Conservation (phyloP, 2,797 vertebrate genomes). For the Perodicticus potto region DNA sequence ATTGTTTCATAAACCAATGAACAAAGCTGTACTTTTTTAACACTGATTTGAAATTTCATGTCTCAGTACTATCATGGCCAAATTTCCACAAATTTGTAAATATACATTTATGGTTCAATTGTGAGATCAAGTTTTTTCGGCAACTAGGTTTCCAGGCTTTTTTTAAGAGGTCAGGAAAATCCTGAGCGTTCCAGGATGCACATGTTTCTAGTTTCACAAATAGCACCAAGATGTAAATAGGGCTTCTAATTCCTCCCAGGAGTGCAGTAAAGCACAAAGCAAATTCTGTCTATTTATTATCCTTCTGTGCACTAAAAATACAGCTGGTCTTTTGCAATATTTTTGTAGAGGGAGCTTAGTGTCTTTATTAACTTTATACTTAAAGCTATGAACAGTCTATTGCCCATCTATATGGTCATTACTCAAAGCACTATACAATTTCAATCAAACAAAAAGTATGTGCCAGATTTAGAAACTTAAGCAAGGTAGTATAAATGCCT, state of each 20-base stretch:
- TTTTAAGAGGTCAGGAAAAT: not conserved
- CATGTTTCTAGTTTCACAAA: constrained; percentile 43
- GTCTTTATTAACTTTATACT: constrained; percentile 37
- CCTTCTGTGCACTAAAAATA: constrained; percentile 43
- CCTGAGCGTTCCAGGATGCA: not conserved
- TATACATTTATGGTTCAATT: not conserved
- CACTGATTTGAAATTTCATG: not conserved
- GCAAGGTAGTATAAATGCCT: not conserved
- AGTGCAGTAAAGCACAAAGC: constrained; percentile 24
- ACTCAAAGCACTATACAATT: constrained; percentile 27
- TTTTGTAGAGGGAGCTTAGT: not conserved
- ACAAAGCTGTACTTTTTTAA: not conserved
- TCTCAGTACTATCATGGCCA: not conserved
- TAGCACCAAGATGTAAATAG: not conserved
- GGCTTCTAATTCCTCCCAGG: not conserved
- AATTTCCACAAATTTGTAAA: constrained; percentile 20
- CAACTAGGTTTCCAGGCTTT: not conserved
- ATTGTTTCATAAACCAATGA: not conserved
- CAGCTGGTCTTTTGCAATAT: constrained; percentile 8
- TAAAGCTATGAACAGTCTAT: constrained; percentile 42
- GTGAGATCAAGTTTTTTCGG: not conserved
- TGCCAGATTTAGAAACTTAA: not conserved
- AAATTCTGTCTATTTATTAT: constrained; percentile 43
- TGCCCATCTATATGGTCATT: not conserved
- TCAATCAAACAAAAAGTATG: not conserved